Conservation (phyloP, 2,888 invertebrate genomes). For the Nebria brevicollis region DNA sequence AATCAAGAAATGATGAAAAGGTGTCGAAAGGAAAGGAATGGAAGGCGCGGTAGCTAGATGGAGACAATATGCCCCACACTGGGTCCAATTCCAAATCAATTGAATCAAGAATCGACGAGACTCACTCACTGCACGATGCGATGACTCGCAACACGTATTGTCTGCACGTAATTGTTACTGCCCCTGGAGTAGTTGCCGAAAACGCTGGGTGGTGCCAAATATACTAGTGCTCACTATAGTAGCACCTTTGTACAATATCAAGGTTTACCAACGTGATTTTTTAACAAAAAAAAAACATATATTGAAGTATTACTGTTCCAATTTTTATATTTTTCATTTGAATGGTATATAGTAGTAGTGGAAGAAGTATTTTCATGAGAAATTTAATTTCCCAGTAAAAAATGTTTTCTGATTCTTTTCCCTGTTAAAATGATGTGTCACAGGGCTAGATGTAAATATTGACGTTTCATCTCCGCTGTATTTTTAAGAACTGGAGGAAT, state of each 20-base stretch:
- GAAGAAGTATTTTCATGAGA: too few relatives aligned
- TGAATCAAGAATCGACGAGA: slow-evolving; percentile 58
- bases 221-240: neutral
- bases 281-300: too few relatives aligned
- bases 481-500: neutral
- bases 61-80: slow-evolving; percentile 61
- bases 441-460: neutral
- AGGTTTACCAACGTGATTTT: too few relatives aligned
- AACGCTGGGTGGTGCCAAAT: slow-evolving; percentile 58
- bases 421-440: neutral
- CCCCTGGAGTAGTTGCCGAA: slow-evolving; percentile 62
- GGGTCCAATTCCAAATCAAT: slow-evolving; percentile 62
- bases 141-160: slow-evolving; percentile 61
- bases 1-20: neutral
- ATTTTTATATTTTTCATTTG: too few relatives aligned
- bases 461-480: neutral
- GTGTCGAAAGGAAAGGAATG: slow-evolving; percentile 43
- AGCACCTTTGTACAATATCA: neutral
- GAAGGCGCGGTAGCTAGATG: slow-evolving; percentile 54
- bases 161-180: slow-evolving; percentile 61
- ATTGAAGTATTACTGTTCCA: too few relatives aligned
- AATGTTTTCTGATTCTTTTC: too few relatives aligned
- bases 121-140: slow-evolving; percentile 50
- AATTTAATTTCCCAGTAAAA: too few relatives aligned
- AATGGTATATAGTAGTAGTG: too few relatives aligned